phyloP scores from a whole-genome alignment of 1,140 invertebrate species.

The Scaptomyza graminum region DNA sequence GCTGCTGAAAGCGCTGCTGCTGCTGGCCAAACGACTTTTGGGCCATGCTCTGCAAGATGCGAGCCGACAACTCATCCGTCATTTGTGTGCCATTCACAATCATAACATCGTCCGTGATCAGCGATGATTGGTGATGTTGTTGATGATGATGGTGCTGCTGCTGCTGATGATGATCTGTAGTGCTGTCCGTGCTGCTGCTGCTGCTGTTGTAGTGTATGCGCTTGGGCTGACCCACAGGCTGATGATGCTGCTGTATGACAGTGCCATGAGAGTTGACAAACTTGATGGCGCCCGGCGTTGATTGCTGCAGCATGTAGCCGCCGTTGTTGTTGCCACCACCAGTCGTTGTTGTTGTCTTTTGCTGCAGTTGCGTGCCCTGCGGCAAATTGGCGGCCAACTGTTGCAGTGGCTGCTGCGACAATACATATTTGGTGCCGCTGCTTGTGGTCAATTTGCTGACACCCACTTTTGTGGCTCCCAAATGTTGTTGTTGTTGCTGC shows the following conservation, averaged over 20 bases:
- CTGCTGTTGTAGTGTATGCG: constrained; percentile 65
- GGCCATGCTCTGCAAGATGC: constrained; percentile 81
- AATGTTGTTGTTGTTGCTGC: constrained; percentile 36
- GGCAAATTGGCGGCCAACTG: constrained; percentile 63
- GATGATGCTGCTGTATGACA: constrained; percentile 78
- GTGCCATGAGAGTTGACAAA: constrained; percentile 83
- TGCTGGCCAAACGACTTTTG: constrained; percentile 81
- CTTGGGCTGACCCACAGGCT: constrained; percentile 53
- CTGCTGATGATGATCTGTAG: constrained; percentile 41
- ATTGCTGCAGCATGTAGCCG: constrained; percentile 61
- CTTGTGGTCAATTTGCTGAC: constrained; percentile 54
- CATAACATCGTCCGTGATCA: constrained; percentile 75
- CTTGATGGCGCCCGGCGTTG: constrained; percentile 68
- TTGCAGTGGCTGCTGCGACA: constrained; percentile 62
- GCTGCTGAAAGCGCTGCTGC: constrained; percentile 82
- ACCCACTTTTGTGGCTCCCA: constrained; percentile 52
- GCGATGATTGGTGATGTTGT: constrained; percentile 48
- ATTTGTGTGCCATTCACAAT: constrained; percentile 83
- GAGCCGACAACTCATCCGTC: constrained; percentile 80
- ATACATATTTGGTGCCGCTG: constrained; percentile 56
- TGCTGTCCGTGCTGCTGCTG: constrained; percentile 63
- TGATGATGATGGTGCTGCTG: constrained; percentile 36
- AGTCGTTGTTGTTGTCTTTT: constrained; percentile 53
- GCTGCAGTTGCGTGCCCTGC: constrained; percentile 76
- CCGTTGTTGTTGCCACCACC: constrained; percentile 9